Conservation (phyloP, 2,888 invertebrate species). For the Reticulitermes lucifugus region DNA sequence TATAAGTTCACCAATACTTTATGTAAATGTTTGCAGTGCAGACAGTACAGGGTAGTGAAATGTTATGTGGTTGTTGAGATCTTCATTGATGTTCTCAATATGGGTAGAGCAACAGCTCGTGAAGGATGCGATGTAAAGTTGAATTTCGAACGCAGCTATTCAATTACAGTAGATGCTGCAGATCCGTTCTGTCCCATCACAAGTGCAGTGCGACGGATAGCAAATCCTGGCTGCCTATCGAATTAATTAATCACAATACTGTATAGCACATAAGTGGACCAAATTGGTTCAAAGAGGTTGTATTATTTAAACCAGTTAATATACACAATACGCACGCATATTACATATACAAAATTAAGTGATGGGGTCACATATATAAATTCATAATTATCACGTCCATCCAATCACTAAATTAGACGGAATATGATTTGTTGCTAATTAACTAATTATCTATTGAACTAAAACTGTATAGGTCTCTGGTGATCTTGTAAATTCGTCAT, state of each 20-base stretch:
- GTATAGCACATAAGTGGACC: neutral
- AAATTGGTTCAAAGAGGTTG: slow-evolving; percentile 26
- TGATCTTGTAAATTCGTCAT: no score
- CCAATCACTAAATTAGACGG: neutral
- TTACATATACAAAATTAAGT: slow-evolving; percentile 13
- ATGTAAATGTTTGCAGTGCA: neutral
- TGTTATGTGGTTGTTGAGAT: neutral
- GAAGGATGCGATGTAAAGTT: neutral
- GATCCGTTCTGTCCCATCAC: no score
- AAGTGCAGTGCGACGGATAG: neutral
- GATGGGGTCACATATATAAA: neutral
- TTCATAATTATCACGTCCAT: neutral
- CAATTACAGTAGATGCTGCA: neutral
- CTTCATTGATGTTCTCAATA: neutral
- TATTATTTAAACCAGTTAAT: slow-evolving; percentile 19
- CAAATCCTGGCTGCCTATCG: neutral
- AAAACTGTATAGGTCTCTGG: neutral
- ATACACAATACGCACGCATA: neutral
- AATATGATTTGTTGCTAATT: slow-evolving; percentile 2
- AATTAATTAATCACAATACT: slow-evolving; percentile 14
- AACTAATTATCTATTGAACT: neutral
- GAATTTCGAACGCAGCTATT: neutral
- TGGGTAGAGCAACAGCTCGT: neutral
- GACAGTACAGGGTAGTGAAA: neutral
- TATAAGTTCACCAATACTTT: no score